Conservation (phyloP, 2,888 invertebrate genomes). For the Acanthosepion esculentum region DNA sequence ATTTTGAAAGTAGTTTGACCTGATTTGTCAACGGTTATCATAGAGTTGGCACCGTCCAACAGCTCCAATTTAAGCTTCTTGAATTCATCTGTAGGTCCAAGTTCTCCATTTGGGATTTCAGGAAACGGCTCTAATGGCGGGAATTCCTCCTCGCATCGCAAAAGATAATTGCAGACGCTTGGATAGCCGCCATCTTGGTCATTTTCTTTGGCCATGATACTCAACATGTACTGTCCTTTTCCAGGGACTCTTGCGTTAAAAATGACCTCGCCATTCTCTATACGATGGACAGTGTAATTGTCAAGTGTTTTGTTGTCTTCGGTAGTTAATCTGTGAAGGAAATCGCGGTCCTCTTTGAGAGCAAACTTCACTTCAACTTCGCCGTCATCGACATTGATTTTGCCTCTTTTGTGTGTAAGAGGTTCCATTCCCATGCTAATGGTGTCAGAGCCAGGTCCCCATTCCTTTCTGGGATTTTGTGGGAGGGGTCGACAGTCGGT, state of each 20-base stretch:
- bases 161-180: conserved; percentile 69
- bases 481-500: conserved; percentile 62
- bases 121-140: conserved; percentile 47
- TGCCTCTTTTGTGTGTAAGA: conserved; percentile 62
- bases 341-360: conserved; percentile 60
- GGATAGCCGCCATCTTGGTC: conserved; percentile 59
- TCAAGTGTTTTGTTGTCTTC: conserved; percentile 58
- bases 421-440: conserved; percentile 64
- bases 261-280: conserved; percentile 61
- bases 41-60: conserved; percentile 38
- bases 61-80: conserved; percentile 48
- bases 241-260: conserved; percentile 63
- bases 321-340: conserved; percentile 62
- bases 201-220: conserved; percentile 63
- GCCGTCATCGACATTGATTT: conserved; percentile 64
- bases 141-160: conserved; percentile 50
- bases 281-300: conserved; percentile 60
- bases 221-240: conserved; percentile 67
- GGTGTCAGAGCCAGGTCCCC: conserved; percentile 69
- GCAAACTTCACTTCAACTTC: conserved; percentile 66
- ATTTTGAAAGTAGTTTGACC: not conserved
- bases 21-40: conserved; percentile 45
- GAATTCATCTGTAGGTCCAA: conserved; percentile 47
- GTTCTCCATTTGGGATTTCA: conserved; percentile 48
- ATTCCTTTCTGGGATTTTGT: conserved; percentile 67